These are phyloP conservation scores for Sphenopsis melanotis DNA, from an alignment of 2,797 vertebrate species.

Conservation along the genomic window DNA sequence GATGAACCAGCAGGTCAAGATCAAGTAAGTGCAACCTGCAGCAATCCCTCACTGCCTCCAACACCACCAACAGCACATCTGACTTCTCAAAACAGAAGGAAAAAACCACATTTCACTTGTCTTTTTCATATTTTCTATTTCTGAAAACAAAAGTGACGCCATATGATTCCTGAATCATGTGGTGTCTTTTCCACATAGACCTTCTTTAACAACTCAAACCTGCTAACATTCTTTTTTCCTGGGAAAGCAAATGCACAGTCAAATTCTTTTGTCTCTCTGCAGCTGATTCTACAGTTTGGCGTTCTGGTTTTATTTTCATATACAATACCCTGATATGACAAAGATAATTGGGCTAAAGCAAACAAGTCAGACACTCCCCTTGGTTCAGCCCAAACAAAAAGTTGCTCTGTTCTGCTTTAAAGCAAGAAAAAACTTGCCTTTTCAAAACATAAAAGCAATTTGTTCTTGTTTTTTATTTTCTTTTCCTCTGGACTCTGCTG, in stretches of 20 bases:
- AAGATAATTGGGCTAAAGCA: background rate
- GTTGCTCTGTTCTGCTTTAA: background rate
- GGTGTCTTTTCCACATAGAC: background rate
- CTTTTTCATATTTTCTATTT: background rate
- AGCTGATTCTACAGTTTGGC: background rate
- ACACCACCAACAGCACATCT: background rate
- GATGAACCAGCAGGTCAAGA: conserved; percentile 72
- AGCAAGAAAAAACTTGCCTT: background rate
- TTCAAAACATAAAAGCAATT: background rate
- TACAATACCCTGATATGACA: background rate
- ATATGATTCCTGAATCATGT: background rate
- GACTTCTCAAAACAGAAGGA: background rate
- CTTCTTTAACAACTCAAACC: background rate
- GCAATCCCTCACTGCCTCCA: background rate
- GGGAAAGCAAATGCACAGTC: background rate
- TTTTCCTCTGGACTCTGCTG: background rate
- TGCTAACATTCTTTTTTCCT: background rate
- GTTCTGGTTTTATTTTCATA: background rate
- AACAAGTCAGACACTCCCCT: background rate
- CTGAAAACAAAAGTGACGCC: background rate
- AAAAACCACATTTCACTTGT: background rate
- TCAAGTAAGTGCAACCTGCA: conserved; percentile 69
- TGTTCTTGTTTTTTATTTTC: background rate
- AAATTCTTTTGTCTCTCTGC: background rate
- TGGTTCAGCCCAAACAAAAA: background rate